A percentile compares a stretch with the other conserved stretches of the same genome.
Conservation (phyloP, 64 coral and sea anemone species). For the Hydrozoanthus tunicans region DNA sequence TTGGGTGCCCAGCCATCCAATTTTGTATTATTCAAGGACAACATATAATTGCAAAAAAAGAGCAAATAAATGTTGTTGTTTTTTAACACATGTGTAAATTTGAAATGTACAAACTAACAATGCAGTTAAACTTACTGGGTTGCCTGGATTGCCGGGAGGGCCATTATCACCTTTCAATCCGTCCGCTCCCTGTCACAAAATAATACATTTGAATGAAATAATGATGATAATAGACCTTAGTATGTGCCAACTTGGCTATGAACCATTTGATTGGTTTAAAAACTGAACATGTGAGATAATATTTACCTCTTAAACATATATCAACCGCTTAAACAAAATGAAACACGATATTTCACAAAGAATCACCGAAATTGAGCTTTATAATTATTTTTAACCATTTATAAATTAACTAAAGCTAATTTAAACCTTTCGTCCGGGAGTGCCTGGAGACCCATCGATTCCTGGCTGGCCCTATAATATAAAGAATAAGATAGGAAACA, state of each 20-base stretch:
- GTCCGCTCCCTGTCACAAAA: background rate
- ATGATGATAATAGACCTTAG: background rate
- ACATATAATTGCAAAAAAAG: background rate
- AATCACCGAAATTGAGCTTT: too few species aligned
- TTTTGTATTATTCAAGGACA: background rate
- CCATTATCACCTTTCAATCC: conserved; percentile 39
- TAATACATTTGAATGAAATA: background rate
- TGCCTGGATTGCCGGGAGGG: background rate
- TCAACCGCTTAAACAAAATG: too few species aligned
- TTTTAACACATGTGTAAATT: background rate
- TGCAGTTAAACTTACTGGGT: background rate
- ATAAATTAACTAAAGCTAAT: background rate
- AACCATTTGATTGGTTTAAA: too few species aligned
- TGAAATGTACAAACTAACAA: background rate
- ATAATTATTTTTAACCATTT: background rate
- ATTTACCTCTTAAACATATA: too few species aligned
- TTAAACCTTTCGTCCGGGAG: background rate
- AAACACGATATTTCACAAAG: too few species aligned
- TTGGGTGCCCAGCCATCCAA: too few species aligned
- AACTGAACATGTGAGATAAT: too few species aligned
- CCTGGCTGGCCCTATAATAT: background rate
- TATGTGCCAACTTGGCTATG: background rate
- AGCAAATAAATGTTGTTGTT: background rate
- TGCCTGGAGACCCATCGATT: background rate
- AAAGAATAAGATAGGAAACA: background rate